Base-by-base conservation (phyloP, 2,888 invertebrate genomes). In the Minunthozetes semirufus region DNA sequence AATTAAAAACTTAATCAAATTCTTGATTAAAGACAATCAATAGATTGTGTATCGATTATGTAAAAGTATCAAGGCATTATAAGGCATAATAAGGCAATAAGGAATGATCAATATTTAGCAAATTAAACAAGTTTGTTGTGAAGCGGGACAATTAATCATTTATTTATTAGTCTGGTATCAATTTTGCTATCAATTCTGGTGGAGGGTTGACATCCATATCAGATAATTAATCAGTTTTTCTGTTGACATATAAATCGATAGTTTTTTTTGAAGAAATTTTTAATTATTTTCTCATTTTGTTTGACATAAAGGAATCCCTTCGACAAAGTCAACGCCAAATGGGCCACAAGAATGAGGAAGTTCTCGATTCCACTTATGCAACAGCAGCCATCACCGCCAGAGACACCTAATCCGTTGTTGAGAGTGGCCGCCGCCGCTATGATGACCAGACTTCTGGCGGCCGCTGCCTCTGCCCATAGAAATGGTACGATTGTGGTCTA, bases 401-500 rank as follows among this genome's bases (percentile, higher is more conserved):
- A 75, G 48, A 17, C 25, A n/a, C 75, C 76, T 6, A 74, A 76
- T 59, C 76, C 76, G 38, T 42, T 76, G 56, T 22, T 76, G 9
- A 72, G 76, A 27, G 50, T 72, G 50, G 76, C 76, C 15, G 76
- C 76, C 19, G 70, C 75, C 17, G 72, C 76, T 29, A 76, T 76
- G 76, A 76, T 76, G 76, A 75, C 76, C 27, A 72, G 75, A 63
- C 33, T 76, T 42, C 42, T 76, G 38, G 72, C 76, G 13, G 76
- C 76, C 8, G 75, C 75, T 19, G 75, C 75, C 15, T 63, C 72
- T 11, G 72, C 75, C 2, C 75, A 75, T 17, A n/a, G n/a, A n/a
- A 17, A 48, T 48, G 46, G 25, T 48, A 38, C 13, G 25, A 50
- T 50, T 50, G 48, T 17, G n/a, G n/a, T n/a, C n/a, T n/a, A n/a